phyloP scores from a whole-genome alignment of 2,797 vertebrate species.

The Enteromius afrohamiltoni region DNA sequence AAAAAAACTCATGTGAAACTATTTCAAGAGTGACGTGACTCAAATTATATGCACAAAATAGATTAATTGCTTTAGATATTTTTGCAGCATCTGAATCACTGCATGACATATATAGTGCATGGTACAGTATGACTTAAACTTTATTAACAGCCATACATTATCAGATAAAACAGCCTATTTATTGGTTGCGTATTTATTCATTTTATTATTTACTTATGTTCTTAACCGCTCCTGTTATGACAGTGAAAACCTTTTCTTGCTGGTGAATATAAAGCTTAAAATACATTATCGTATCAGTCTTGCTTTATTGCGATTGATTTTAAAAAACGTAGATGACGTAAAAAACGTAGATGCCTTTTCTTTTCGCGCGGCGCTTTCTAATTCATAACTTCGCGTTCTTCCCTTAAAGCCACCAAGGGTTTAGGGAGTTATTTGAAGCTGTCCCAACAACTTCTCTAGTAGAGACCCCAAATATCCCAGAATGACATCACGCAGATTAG shows the following conservation, averaged over 20 bases:
- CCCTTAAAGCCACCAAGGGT: conserved; percentile 9
- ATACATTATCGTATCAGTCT: background rate
- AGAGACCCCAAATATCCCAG: conserved; percentile 55
- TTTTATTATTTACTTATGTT: background rate
- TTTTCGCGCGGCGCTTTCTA: background rate
- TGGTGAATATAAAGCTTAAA: background rate
- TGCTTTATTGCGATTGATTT: background rate
- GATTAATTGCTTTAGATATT: background rate
- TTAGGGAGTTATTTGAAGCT: conserved; percentile 43
- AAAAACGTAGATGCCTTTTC: background rate
- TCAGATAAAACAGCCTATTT: background rate
- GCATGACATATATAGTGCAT: background rate
- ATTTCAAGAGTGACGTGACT: conserved; percentile 17
- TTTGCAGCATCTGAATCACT: background rate
- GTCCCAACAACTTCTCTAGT: conserved; percentile 39
- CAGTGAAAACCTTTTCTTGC: background rate
- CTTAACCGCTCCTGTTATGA: background rate
- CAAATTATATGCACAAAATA: conserved; percentile 18
- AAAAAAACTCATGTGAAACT: conserved; percentile 21
- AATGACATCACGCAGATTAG: conserved; percentile 79
- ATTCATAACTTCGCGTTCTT: conserved; percentile 23
- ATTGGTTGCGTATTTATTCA: background rate
- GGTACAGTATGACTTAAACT: background rate
- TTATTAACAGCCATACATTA: background rate
- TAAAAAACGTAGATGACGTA: background rate